Evolutionary conservation across 2,888 invertebrate species (phyloP).

Genomic region (Harpalus rubripes): DNA sequence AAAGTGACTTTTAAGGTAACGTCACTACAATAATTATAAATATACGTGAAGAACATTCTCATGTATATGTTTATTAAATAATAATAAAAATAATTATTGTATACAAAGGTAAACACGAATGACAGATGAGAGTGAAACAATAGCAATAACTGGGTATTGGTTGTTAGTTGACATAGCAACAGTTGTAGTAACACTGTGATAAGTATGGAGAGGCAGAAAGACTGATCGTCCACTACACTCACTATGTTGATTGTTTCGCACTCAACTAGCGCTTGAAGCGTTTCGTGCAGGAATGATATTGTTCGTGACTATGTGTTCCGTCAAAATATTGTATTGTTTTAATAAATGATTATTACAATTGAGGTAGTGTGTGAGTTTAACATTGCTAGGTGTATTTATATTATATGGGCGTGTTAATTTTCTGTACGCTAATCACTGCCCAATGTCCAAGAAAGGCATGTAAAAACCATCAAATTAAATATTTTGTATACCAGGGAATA

Average conservation of each 20-base stretch:
- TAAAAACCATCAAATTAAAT: background rate
- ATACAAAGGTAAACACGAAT: no score
- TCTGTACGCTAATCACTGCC: background rate
- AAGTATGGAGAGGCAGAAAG: constrained; percentile 5
- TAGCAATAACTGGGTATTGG: no score
- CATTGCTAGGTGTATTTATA: background rate
- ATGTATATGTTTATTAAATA: no score
- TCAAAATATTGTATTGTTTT: constrained; percentile 66
- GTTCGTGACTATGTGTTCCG: constrained; percentile 66
- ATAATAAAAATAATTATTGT: no score
- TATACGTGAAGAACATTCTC: no score
- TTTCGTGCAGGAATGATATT: constrained; percentile 65
- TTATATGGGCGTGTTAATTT: background rate
- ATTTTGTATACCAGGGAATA: no score
- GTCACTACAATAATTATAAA: no score
- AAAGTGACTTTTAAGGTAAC: no score
- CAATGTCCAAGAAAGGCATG: background rate
- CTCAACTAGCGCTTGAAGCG: constrained; percentile 57
- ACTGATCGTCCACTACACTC: constrained; percentile 51
- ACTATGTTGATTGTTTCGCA: constrained; percentile 62
- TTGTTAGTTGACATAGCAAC: background rate
- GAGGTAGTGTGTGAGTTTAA: constrained; percentile 26
- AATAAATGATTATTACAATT: constrained; percentile 66
- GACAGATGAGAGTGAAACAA: no score
- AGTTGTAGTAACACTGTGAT: constrained; percentile 3